Percentiles rank a stretch among this genome's conserved stretches.
Conservation (phyloP, 2,797 vertebrate genomes). For the Pelochelys cantorii region DNA sequence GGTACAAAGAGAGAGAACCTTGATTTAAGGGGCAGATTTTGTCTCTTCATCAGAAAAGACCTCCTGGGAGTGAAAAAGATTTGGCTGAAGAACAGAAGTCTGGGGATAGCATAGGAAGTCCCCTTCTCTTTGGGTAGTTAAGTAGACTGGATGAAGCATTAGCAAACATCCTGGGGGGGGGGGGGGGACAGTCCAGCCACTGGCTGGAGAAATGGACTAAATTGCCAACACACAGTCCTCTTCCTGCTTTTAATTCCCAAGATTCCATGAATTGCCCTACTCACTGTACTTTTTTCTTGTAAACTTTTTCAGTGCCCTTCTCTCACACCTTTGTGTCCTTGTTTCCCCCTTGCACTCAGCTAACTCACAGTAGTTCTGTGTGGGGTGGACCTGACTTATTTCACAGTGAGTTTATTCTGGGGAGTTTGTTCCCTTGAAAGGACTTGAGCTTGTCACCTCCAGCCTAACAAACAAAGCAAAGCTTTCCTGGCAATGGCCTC, state of each 20-base stretch:
- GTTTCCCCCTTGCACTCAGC: background rate
- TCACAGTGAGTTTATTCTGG: background rate
- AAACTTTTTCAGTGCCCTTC: background rate
- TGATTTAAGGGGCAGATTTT: slow-evolving; percentile 12
- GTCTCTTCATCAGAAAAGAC: slow-evolving; percentile 56
- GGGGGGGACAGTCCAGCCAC: background rate
- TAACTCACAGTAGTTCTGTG: background rate
- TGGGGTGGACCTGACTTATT: background rate
- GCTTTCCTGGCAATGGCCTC: background rate
- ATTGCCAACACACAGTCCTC: background rate
- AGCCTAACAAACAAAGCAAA: background rate
- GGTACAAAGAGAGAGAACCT: background rate
- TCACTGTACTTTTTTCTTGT: background rate
- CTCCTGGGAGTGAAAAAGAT: slow-evolving; percentile 44
- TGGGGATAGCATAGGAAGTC: slow-evolving; percentile 38
- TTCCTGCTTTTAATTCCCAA: background rate
- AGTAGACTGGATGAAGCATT: background rate
- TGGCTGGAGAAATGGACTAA: background rate
- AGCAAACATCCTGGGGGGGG: slow-evolving; percentile 10
- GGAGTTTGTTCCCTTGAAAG: background rate
- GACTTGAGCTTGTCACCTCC: background rate
- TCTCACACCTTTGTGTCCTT: background rate
- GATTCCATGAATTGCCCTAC: background rate
- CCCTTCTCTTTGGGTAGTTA: slow-evolving; percentile 23
- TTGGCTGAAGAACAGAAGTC: slow-evolving; percentile 31